These are phyloP conservation scores for Rosalia funebris DNA, from an alignment of 2,888 invertebrate genomes.

Conservation along the genomic window DNA sequence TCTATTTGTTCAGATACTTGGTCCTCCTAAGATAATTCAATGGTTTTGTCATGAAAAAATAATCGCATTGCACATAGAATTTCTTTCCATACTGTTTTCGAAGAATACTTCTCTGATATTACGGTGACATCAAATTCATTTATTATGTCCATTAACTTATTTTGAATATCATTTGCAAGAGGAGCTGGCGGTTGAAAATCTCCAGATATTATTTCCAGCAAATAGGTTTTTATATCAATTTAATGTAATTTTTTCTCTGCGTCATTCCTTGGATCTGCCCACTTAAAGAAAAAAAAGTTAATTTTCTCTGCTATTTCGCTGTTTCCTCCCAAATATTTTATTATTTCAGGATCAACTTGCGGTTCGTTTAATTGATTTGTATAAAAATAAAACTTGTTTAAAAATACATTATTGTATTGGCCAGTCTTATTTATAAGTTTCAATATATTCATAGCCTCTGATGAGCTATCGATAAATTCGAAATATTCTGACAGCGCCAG, in stretches of 20 bases:
- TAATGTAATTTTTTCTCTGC: slow-evolving; percentile 3
- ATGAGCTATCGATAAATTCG: slow-evolving; percentile 12
- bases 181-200: slow-evolving; percentile 13
- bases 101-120: slow-evolving; percentile 19
- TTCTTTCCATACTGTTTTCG: slow-evolving; percentile 19
- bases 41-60: background rate
- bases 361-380: slow-evolving; percentile 19
- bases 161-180: background rate
- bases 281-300: slow-evolving; percentile 13
- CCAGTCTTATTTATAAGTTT: slow-evolving; percentile 16
- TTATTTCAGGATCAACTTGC: slow-evolving; percentile 1
- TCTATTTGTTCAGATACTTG: slow-evolving; percentile 3
- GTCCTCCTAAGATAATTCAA: slow-evolving; percentile 22
- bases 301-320: background rate
- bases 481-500: background rate
- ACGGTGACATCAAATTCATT: slow-evolving; percentile 11
- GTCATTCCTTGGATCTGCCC: background rate
- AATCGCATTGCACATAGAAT: slow-evolving; percentile 15
- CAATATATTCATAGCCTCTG: background rate
- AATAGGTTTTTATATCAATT: slow-evolving; percentile 5
- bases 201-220: slow-evolving; percentile 7
- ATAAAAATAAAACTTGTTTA: slow-evolving; percentile 23
- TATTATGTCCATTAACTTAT: background rate
- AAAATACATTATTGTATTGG: slow-evolving; percentile 14
- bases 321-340: background rate